These are phyloP conservation scores for Drosophila anomelani DNA, from an alignment of 2,888 invertebrate species.

Conservation along the genomic window DNA sequence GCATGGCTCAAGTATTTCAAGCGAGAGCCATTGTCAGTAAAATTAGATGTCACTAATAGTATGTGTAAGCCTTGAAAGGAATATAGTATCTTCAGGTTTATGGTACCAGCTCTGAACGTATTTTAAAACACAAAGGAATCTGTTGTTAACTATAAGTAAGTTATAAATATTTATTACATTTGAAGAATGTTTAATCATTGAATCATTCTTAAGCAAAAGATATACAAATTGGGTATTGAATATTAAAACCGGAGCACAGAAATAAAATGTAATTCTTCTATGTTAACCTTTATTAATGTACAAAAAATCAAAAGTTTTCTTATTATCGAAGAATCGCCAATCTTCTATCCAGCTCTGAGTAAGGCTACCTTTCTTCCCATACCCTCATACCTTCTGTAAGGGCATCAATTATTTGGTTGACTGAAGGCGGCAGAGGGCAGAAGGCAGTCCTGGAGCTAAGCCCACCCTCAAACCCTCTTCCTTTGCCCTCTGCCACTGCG, in stretches of 20 bases:
- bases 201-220: neutral
- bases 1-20: conserved; percentile 15
- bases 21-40: conserved; percentile 2
- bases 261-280: neutral
- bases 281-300: neutral
- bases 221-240: too few relatives aligned
- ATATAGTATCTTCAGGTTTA: neutral
- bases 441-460: conserved; percentile 13
- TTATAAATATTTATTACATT: neutral
- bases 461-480: conserved; percentile 9
- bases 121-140: neutral
- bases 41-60: conserved; percentile 12
- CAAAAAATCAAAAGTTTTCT: neutral
- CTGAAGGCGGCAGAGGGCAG: conserved; percentile 43
- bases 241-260: neutral
- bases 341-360: conserved; percentile 18
- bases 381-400: conserved; percentile 40
- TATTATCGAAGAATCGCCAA: neutral
- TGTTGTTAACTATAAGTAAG: neutral
- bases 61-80: neutral
- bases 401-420: conserved; percentile 65
- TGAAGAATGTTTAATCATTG: neutral
- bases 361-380: neutral
- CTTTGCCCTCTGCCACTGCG: conserved; percentile 13
- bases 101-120: neutral